Evolutionary conservation across 2,797 vertebrate species (phyloP), one percentile per base, ranked within the genome.

Genomic region (Gallirallus australis): DNA sequence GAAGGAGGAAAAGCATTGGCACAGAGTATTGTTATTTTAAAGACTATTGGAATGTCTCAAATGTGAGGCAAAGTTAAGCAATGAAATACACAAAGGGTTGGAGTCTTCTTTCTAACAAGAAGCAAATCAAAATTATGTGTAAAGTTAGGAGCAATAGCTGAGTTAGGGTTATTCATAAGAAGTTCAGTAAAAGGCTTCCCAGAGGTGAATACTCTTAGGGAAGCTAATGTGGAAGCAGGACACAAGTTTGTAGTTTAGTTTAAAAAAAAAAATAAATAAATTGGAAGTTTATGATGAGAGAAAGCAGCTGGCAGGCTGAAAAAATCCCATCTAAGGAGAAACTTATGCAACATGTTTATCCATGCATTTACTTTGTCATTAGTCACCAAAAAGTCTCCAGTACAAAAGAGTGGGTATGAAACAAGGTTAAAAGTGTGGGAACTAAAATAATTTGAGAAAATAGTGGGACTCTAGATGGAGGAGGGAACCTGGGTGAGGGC

Each of bases 341-440:
- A 20, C 11, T 56, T 31, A 27, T 4, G 19, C 14, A 70, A 20
- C 2, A 4, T 6, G 4, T 30, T 77, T 35, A 53, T 33, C 15
- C 0, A 0, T n/a, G 9, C 33, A 19, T 66, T 57, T 48, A 20
- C 9, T 78, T 87, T 37, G 65, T 4, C 18, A 20, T 35, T 37
- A 42, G 15, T 56, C 30, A 27, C 12, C 5, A 31, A 45, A 39
- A 71, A 12, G 27, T 35, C 40, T 79, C 30, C 4, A 71, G 0
- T 7, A 20, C 6, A 52, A 79, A 60, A 53, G 5, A 61, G 6
- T 30, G 15, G 4, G 3, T 42, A 33, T 53, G 57, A 88, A 79
- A 42, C 2, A 27, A 69, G 27, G 6, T 27, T 15, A 21, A 64
- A 79, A 71, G 12, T 8, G 16, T 9, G 13, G 27, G 2, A 81